Evolutionary conservation across 2,888 invertebrate genomes (phyloP).

Genomic region (Noctua janthina): DNA sequence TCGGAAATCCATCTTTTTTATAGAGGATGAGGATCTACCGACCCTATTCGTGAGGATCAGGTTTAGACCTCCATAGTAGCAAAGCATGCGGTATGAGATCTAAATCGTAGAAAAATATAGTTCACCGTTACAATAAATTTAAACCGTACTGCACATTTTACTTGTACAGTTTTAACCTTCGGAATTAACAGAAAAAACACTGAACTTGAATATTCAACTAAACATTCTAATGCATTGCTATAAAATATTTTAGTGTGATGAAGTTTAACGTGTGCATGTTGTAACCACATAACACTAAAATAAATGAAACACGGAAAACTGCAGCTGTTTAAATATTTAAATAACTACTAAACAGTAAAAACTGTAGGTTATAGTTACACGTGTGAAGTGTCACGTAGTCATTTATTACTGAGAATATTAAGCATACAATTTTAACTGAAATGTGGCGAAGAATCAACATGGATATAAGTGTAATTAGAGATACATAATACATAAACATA

Average conservation of each 20-base stretch:
- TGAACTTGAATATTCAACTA: slow-evolving; percentile 33
- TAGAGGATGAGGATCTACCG: background rate
- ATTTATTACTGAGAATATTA: slow-evolving; percentile 8
- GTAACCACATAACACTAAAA: slow-evolving; percentile 5
- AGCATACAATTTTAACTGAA: background rate
- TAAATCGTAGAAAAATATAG: background rate
- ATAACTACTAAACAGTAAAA: background rate
- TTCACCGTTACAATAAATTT: background rate
- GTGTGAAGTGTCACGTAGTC: slow-evolving; percentile 3
- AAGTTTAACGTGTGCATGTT: slow-evolving; percentile 31
- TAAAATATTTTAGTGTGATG: slow-evolving; percentile 22
- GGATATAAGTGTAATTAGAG: too few species aligned
- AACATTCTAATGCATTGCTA: slow-evolving; percentile 38
- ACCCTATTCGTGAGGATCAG: background rate
- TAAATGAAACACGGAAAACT: slow-evolving; percentile 27
- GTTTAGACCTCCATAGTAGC: background rate
- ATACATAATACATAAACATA: too few species aligned
- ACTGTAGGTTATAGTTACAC: slow-evolving; percentile 3
- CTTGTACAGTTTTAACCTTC: slow-evolving; percentile 28
- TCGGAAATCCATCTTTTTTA: background rate
- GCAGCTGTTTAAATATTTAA: slow-evolving; percentile 30
- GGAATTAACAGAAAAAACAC: slow-evolving; percentile 9
- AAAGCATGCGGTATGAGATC: background rate
- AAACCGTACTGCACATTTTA: background rate
- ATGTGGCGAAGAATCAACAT: too few species aligned